Evolutionary conservation across 2,888 invertebrate genomes (phyloP).

Genomic region (Scrobipalpa atriplicella): DNA sequence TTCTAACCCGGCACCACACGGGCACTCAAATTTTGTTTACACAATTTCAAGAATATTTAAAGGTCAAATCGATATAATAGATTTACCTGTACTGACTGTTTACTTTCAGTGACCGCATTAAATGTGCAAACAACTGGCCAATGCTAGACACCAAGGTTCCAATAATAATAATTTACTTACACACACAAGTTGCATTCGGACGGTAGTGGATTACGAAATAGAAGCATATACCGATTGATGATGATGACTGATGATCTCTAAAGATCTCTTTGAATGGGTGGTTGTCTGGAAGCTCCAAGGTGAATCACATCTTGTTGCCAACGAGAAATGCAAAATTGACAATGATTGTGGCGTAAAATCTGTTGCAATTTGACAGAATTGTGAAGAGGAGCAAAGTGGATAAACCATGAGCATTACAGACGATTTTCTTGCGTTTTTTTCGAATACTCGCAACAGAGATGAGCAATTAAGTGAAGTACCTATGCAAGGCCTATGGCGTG

Average conservation of each 20-base stretch:
- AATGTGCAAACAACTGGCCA: constrained; percentile 6
- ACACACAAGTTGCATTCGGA: background rate
- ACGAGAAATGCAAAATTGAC: background rate
- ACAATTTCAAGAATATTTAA: background rate
- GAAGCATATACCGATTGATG: background rate
- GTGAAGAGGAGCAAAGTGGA: background rate
- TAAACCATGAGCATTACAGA: background rate
- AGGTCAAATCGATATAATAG: background rate
- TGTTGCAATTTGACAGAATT: background rate
- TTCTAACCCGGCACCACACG: too few species aligned
- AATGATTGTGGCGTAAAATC: constrained; percentile 6
- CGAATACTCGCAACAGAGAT: background rate
- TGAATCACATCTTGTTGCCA: constrained; percentile 6
- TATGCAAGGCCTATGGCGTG: background rate
- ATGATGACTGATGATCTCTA: constrained; percentile 14
- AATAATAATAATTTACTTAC: constrained; percentile 2
- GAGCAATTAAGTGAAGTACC: background rate
- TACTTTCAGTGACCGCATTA: constrained; percentile 11
- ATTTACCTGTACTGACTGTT: background rate
- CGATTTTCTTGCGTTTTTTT: background rate
- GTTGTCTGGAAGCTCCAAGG: constrained; percentile 5
- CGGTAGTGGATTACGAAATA: background rate
- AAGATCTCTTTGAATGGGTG: background rate
- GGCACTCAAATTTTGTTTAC: background rate
- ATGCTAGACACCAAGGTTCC: constrained; percentile 9